Percentiles rank a stretch among this genome's conserved stretches.
Conservation (phyloP, 30 jellyfish, hydroid and myxozoan species). For the Morbakka virulenta region DNA sequence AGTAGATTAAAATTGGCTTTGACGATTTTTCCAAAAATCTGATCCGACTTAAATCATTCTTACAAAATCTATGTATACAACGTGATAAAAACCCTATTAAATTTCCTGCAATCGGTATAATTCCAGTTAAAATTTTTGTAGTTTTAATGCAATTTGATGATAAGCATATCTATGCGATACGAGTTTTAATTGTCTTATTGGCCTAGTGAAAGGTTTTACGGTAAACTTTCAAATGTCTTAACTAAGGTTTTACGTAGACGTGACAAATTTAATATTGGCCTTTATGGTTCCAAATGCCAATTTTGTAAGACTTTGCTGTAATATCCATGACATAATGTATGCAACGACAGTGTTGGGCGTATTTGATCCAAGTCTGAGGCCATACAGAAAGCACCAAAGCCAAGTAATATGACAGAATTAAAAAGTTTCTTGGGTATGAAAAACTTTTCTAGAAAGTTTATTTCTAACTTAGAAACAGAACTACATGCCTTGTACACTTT, state of each 20-base stretch:
- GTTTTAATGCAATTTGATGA: too few relatives aligned
- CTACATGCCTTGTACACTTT: constrained; percentile 37
- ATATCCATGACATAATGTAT: constrained; percentile 7
- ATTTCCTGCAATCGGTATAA: too few relatives aligned
- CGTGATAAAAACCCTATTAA: too few relatives aligned
- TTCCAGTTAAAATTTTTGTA: too few relatives aligned
- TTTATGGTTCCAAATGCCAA: constrained; percentile 20
- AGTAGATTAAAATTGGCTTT: too few relatives aligned
- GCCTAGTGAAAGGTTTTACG: too few relatives aligned
- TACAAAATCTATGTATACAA: too few relatives aligned
- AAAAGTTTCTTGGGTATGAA: constrained; percentile 49
- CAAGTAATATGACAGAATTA: constrained; percentile 41
- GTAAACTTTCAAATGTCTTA: constrained; percentile 2
- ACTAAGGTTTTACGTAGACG: background rate
- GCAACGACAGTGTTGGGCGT: constrained; percentile 39
- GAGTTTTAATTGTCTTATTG: too few relatives aligned
- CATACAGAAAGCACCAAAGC: constrained; percentile 24
- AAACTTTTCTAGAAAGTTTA: constrained; percentile 1
- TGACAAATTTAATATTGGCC: background rate
- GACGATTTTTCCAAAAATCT: too few relatives aligned
- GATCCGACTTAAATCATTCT: too few relatives aligned
- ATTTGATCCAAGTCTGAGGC: constrained; percentile 18
- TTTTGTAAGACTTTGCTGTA: constrained; percentile 10
- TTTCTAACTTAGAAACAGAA: too few relatives aligned
- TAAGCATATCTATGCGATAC: too few relatives aligned